Evolutionary conservation across 2,888 invertebrate genomes (phyloP), one percentile per base, ranked within the genome.

Genomic region (Apotomis betuletana): DNA sequence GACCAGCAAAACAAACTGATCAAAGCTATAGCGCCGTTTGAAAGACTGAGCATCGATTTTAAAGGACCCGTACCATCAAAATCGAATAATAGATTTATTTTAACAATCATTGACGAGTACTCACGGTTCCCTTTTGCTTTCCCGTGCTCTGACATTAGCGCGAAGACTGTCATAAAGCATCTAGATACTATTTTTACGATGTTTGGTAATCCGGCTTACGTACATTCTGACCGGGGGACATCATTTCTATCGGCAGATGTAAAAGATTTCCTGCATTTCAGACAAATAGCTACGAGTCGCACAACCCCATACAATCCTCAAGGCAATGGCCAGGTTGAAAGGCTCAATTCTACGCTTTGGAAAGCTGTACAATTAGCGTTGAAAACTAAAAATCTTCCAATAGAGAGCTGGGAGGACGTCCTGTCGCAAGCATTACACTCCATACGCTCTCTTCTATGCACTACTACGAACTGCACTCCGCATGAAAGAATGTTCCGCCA

Each of bases 41-140:
- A 76, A 72, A 41, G 77, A 4, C 54, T 54, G 4, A 54, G 54
- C 12, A 54, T 54, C 15, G 78, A 76, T 62, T 78, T 76, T 59
- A 77, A 78, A 60, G 76, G 76, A 3, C 74, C 78, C 9, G 6
- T 78, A 5, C 76, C 76, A 6, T 67, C 74, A 8, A 65, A 64
- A 38, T 67, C 68, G 36, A 59, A 44, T 9, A 76, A 75, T 44
- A 71, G 61, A 52, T 76, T 69, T 58, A 72, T 77, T 9, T 54
- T 76, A 8, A 74, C 76, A 13, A 67, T 76, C 2, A 74, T 77
- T 15, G 75, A 76, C 44, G 74, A 49, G 15, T 15, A 15, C 15
- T 15, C 15, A 15, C 15, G 15, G 15, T 15, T 15, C 15, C 15
- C 15, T 15, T 15, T 15, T 15, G 15, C 15, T 15, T 15, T 15